phyloP scores from a whole-genome alignment of 2,888 invertebrate species.

The Galeruca laticollis region DNA sequence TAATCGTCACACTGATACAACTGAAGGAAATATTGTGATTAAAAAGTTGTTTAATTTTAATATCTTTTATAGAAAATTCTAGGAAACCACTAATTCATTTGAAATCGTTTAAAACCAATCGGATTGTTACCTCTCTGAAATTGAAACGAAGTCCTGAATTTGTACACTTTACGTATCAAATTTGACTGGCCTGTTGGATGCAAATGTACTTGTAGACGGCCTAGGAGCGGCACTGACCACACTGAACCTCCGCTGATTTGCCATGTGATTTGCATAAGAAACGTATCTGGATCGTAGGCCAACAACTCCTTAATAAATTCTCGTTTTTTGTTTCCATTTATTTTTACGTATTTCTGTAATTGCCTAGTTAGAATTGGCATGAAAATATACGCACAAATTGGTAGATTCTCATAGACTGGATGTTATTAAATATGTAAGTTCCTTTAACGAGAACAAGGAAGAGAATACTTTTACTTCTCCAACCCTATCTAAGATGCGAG shows the following conservation, averaged over 20 bases:
- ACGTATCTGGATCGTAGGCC: constrained; percentile 49
- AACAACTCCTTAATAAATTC: constrained; percentile 47
- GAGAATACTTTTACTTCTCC: no score
- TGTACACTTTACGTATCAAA: not conserved
- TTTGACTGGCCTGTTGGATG: not conserved
- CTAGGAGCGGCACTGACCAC: constrained; percentile 54
- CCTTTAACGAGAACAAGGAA: no score
- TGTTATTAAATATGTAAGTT: not conserved
- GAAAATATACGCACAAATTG: not conserved
- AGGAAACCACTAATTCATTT: no score
- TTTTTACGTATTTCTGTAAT: constrained; percentile 1
- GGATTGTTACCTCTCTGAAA: no score
- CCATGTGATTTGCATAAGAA: constrained; percentile 54
- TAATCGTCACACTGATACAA: no score
- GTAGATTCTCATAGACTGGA: not conserved
- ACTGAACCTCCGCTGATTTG: constrained; percentile 45
- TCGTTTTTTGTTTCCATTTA: constrained; percentile 3
- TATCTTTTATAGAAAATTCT: no score
- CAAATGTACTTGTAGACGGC: constrained; percentile 43
- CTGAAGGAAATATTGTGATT: no score
- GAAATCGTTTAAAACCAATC: no score
- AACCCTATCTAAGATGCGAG: no score
- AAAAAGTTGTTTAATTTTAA: no score
- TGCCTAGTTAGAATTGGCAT: not conserved
- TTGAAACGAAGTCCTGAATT: no score